A percentile compares a stretch with the other conserved stretches of the same genome.
Evolutionary conservation across 2,113 vertebrate genomes (phyloP).

Genomic region (Mesocricetus auratus): DNA sequence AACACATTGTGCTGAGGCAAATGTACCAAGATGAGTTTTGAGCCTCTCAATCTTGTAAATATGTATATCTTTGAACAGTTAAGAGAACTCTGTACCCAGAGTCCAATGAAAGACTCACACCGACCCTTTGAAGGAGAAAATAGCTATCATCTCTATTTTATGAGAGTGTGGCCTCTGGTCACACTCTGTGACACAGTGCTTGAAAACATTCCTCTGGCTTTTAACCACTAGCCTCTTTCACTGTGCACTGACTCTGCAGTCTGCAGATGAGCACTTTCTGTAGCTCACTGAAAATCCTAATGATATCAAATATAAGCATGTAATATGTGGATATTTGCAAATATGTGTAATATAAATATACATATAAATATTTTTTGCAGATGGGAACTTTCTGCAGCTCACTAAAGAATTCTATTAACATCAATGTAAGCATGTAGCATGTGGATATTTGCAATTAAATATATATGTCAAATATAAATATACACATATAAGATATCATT

Average conservation of each 20-base stretch:
- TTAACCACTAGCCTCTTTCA: background rate
- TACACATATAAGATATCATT: background rate
- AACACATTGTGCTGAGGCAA: background rate
- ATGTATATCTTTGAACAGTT: constrained; percentile 45
- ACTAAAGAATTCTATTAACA: background rate
- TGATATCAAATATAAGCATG: background rate
- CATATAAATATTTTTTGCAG: background rate
- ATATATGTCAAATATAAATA: background rate
- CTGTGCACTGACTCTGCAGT: background rate
- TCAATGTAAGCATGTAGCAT: background rate
- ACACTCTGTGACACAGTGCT: background rate
- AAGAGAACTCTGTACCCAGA: constrained; percentile 32
- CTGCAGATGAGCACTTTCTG: background rate
- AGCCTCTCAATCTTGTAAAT: background rate
- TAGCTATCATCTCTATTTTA: constrained; percentile 53
- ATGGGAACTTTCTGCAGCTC: background rate
- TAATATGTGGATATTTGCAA: background rate
- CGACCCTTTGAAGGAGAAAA: constrained; percentile 58
- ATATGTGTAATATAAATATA: background rate
- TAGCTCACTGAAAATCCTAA: background rate
- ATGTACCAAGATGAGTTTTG: constrained; percentile 5
- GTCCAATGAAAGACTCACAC: constrained; percentile 61
- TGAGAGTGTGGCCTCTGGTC: constrained; percentile 45
- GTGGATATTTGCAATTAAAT: background rate
- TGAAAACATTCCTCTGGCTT: constrained; percentile 6